Evolutionary conservation across 2,888 invertebrate genomes (phyloP).

Genomic region (Neuroscelio doddi): DNA sequence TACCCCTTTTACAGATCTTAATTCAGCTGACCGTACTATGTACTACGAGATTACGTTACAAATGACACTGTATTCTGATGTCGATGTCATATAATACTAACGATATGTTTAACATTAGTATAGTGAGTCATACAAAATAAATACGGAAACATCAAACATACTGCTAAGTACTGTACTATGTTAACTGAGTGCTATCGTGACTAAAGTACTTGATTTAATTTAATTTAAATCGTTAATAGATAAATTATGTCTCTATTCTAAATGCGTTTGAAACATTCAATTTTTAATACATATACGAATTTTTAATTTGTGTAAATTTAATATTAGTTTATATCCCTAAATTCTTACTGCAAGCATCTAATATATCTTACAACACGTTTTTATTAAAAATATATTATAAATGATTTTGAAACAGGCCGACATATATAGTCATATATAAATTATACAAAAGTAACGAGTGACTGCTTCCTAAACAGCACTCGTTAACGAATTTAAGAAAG

Average conservation of each 20-base stretch:
- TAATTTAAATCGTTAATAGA: too few relatives aligned
- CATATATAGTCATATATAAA: not conserved
- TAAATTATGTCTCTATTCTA: too few relatives aligned
- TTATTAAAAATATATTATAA: too few relatives aligned
- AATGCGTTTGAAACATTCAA: too few relatives aligned
- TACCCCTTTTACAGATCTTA: slow-evolving; percentile 33
- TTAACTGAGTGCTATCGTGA: not conserved
- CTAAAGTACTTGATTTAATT: too few relatives aligned
- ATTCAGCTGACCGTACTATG: slow-evolving; percentile 36
- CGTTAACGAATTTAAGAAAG: slow-evolving; percentile 18
- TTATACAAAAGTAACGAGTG: not conserved
- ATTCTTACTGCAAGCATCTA: not conserved
- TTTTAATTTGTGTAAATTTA: not conserved
- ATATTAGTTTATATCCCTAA: not conserved
- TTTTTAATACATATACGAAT: too few relatives aligned
- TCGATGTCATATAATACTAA: slow-evolving; percentile 20
- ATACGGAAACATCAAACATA: slow-evolving; percentile 33
- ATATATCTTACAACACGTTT: too few relatives aligned
- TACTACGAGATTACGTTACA: slow-evolving; percentile 30
- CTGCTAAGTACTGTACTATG: not conserved
- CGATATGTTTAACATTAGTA: slow-evolving; percentile 25
- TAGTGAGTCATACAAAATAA: slow-evolving; percentile 37
- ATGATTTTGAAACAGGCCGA: too few relatives aligned
- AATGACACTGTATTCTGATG: slow-evolving; percentile 32
- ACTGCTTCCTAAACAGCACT: not conserved